Base-by-base conservation (phyloP, 2,888 invertebrate species). In the Ametastegia equiseti region DNA sequence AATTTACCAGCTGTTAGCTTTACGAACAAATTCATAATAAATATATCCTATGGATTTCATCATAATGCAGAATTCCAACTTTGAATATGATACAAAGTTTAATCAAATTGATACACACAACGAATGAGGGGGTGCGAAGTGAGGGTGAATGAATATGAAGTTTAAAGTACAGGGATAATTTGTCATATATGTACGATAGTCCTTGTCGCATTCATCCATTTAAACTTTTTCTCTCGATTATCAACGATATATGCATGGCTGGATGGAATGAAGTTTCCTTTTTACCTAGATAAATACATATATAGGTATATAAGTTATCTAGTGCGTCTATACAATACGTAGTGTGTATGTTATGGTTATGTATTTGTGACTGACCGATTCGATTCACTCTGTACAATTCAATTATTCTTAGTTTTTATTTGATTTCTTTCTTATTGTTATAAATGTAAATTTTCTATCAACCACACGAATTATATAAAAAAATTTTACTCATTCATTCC, bases 331-430 rank as follows among this genome's bases (percentile, higher is more conserved):
- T 27, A 63, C 33, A 63, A 67, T 54, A 67, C 36, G 67, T 67
- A 67, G 1, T 39, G 33, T 33, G 63, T 67, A 67, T 67, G 2
- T 11, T 19, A 30, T 23, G 15, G 7, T 23, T 71, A 71, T 13
- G 23, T 33, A n/a, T 3, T 6, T 71, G 15, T 27, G 15, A 27
- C 27, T 42, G 69, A 42, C 42, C 13, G 42, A 39, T 42, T 69
- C 69, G 69, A 71, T 45, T 45, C 69, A 27, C 45, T 71, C 69
- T 71, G 69, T 71, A 71, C 69, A 71, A 71, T 33, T 7, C 23
- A n/a, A n/a, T 63, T 63, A n/a, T 57, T 57, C 1, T 57, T 11
- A 23, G 6, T 9, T 57, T 27, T 57, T 27, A 9, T 13, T 30
- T 11, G 23, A 15, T 1, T 33, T 33, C 2, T 33, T 36, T n/a